Evolutionary conservation across 2,113 vertebrate genomes (phyloP), one percentile per base, ranked within the genome.

Genomic region (Clarias magur): DNA sequence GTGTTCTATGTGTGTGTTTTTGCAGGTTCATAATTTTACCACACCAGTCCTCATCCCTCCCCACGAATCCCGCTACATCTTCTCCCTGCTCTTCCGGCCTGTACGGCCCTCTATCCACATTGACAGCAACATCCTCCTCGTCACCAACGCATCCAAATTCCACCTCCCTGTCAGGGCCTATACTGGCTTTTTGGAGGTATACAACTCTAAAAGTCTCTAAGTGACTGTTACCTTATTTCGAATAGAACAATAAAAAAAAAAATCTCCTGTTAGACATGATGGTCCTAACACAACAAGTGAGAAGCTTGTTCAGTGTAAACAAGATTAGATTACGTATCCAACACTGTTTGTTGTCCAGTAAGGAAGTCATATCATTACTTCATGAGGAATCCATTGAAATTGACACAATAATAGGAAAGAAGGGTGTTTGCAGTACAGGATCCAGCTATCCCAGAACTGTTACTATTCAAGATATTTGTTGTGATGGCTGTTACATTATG

Each of bases 121-220:
- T 91, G 97, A 99, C 94, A 97, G 96, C 93, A 99, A 99, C 91
- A 99, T 99, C 92, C 95, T 99, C 88, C 97, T 99, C 85, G 95
- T 98, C 93, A 99, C 98, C 88, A 99, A 99, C 59, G 98, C 97
- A 30, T 99, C 98, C 65, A 99, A 98, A 94, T 99, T 99, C 93
- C 97, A 99, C 90, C 95, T 99, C 76, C 98, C 98, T 83, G 96
- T 99, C 84, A 93, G 97, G 90, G 98, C 97, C 4, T 99, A 99
- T 93, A 99, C 98, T 12, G 98, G 98, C 88, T 99, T 99, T 95
- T 92, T 99, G 91, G 97, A 99, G 95, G 98, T 98, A 95, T 94
- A 59, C 30, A 42, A 38, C 16, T 48, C 48, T 48, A 48, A n/a
- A 27, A 1, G n/a, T 57, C 25, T 59, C 1, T 30, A 59, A 59